These are phyloP conservation scores for Aspiorhynchus laticeps DNA, from an alignment of 2,113 vertebrate species.

Conservation along the genomic window DNA sequence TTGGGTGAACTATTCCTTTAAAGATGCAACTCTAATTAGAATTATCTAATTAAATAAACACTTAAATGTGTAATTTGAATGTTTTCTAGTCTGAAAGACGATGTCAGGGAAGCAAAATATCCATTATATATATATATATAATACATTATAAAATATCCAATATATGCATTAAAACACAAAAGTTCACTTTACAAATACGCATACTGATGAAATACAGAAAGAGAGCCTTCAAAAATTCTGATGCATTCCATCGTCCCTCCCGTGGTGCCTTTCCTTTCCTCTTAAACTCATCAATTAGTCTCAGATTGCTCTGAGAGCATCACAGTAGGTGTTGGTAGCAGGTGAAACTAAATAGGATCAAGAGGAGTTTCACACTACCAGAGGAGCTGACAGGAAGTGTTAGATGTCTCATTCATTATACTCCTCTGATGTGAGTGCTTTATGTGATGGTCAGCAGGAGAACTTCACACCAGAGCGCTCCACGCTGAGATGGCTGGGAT, in stretches of 20 bases:
- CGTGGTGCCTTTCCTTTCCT: not conserved
- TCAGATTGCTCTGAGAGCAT: slow-evolving; percentile 17
- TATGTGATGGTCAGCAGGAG: slow-evolving; percentile 14
- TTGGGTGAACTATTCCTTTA: not conserved
- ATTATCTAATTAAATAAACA: too few relatives aligned
- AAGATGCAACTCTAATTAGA: not conserved
- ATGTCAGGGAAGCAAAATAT: too few relatives aligned
- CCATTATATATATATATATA: too few relatives aligned
- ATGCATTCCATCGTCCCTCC: not conserved
- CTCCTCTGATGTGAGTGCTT: not conserved
- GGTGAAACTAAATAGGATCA: slow-evolving; percentile 23
- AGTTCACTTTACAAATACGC: not conserved
- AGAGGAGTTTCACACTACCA: slow-evolving; percentile 10
- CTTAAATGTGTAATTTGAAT: too few relatives aligned
- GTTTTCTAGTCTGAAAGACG: too few relatives aligned
- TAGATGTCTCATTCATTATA: slow-evolving; percentile 8
- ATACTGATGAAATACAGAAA: not conserved
- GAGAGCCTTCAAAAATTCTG: not conserved
- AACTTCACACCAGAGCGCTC: slow-evolving; percentile 17
- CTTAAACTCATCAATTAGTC: slow-evolving; percentile 10
- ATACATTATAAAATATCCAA: too few relatives aligned
- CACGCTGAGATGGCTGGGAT: not conserved
- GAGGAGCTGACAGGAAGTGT: not conserved
- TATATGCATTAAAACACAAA: not conserved
- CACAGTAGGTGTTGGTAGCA: slow-evolving; percentile 5